Evolutionary conservation across 2,797 vertebrate genomes (phyloP).

Genomic region (Arrhamphus sclerolepis): DNA sequence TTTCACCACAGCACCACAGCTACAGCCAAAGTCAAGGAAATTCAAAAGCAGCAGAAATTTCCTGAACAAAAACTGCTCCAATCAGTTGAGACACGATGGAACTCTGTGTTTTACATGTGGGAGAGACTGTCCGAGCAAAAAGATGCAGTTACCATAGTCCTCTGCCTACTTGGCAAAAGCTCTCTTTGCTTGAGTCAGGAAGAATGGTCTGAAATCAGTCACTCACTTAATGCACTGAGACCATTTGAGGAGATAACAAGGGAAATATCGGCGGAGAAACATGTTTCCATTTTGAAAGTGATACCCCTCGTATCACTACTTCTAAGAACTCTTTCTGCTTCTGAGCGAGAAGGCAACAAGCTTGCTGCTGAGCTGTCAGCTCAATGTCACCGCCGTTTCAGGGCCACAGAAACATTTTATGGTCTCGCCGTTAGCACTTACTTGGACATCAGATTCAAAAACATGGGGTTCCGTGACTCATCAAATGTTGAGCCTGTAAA

Average conservation of each 20-base stretch:
- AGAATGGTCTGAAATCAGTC: conserved; percentile 10
- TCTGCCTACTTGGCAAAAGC: conserved; percentile 18
- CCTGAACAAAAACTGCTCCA: conserved; percentile 1
- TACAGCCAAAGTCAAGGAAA: conserved; percentile 5
- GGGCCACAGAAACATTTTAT: conserved; percentile 4
- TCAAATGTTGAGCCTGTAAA: no score
- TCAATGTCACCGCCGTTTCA: background rate
- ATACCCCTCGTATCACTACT: conserved; percentile 7
- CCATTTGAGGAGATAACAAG: conserved; percentile 24
- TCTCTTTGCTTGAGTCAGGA: conserved; percentile 26
- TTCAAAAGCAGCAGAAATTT: conserved; percentile 10
- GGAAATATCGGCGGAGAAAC: conserved; percentile 9
- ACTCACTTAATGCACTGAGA: conserved; percentile 16
- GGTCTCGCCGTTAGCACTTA: conserved; percentile 10
- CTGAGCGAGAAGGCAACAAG: background rate
- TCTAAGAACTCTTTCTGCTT: background rate
- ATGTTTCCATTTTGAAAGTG: conserved; percentile 13
- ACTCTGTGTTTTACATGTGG: conserved; percentile 15
- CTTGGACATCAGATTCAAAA: conserved; percentile 13
- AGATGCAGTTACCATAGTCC: conserved; percentile 14
- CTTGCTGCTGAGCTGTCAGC: conserved; percentile 13
- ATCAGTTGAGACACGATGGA: conserved; percentile 7
- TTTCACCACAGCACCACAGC: background rate
- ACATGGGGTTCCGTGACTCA: background rate
- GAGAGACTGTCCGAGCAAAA: conserved; percentile 10